A percentile compares a stretch with the other conserved stretches of the same genome.
Evolutionary conservation across 2,113 vertebrate genomes (phyloP).

Genomic region (Clarias magur): DNA sequence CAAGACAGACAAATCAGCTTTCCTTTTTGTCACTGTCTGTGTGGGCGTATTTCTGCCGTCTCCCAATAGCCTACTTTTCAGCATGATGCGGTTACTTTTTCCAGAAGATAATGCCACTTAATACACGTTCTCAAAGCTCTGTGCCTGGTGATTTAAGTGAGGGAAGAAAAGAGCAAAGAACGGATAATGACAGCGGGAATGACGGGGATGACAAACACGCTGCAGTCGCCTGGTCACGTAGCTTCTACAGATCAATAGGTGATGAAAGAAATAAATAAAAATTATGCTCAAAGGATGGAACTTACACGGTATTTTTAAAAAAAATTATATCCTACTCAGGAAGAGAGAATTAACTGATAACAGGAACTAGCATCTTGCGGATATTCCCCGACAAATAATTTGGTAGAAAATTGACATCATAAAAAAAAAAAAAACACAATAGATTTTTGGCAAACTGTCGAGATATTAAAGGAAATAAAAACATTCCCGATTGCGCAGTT

Average conservation of each 20-base stretch:
- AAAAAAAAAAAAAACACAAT: background rate
- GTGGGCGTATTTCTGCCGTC: background rate
- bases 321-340: background rate
- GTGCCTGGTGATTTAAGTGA: constrained; percentile 9
- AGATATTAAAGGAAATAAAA: background rate
- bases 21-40: background rate
- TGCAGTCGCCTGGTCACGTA: background rate
- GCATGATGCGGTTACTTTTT: background rate
- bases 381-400: background rate
- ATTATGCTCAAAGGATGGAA: background rate
- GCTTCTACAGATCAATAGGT: background rate
- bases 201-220: background rate
- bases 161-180: constrained; percentile 1
- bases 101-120: constrained; percentile 13
- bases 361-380: background rate
- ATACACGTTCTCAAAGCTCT: background rate
- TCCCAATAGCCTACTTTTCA: background rate
- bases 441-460: background rate
- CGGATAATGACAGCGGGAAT: constrained; percentile 15
- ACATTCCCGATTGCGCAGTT: background rate
- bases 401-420: background rate
- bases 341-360: background rate
- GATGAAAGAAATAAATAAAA: background rate
- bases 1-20: background rate
- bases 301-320: background rate